Percentiles rank a stretch among this genome's conserved stretches.
Conservation (phyloP, 2,888 invertebrate genomes). For the Actias luna region DNA sequence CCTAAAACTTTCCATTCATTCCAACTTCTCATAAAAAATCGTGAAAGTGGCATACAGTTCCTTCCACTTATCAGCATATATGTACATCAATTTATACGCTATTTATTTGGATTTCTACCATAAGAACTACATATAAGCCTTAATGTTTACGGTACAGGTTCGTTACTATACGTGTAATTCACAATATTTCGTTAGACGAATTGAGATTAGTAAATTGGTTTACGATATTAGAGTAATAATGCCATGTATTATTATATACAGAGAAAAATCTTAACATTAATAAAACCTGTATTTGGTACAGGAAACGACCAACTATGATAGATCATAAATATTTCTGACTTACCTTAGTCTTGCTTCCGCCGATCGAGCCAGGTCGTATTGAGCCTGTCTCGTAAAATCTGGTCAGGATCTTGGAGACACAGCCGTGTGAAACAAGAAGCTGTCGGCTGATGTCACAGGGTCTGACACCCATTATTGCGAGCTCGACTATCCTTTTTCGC, state of each 20-base stretch:
- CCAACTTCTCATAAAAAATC: too few species aligned
- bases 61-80: too few species aligned
- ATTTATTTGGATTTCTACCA: too few species aligned
- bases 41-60: too few species aligned
- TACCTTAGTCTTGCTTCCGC: slow-evolving; percentile 97
- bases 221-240: not conserved
- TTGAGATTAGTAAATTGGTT: not conserved
- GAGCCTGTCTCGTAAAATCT: slow-evolving; percentile 98
- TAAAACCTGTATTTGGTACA: not conserved
- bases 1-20: too few species aligned
- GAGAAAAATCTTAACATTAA: not conserved
- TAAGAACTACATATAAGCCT: too few species aligned
- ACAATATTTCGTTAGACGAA: too few species aligned
- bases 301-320: not conserved
- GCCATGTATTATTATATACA: not conserved
- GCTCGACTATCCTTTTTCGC: slow-evolving; percentile 94
- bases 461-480: slow-evolving; percentile 95
- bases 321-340: slow-evolving; percentile 28
- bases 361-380: slow-evolving; percentile 96
- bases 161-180: too few species aligned
- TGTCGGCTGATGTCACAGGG: slow-evolving; percentile 98
- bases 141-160: too few species aligned
- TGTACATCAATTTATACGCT: too few species aligned
- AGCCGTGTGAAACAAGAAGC: slow-evolving; percentile 97
- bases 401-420: slow-evolving; percentile 98